Evolutionary conservation across 2,888 invertebrate species (phyloP), one percentile per base, ranked within the genome.

Genomic region (Panopea generosa): DNA sequence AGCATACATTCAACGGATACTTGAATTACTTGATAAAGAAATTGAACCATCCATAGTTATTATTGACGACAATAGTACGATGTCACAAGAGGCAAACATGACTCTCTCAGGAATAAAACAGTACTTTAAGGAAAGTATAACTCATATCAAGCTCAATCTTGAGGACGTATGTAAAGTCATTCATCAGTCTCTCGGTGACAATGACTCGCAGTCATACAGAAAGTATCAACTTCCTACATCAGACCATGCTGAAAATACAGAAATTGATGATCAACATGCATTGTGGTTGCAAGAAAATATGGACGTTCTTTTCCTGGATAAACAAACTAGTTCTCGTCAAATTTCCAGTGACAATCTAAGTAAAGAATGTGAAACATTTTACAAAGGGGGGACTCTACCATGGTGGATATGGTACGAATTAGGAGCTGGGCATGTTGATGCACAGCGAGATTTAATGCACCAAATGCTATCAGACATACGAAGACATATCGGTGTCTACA

Each of bases 311-410:
- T 84, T 73, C 43, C 24, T 67, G 22, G 60, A 70, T 16, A 76
- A 71, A 38, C 69, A 76, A 20, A 75, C 66, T 52, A 57, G 43
- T 9, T 38, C 61, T 45, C 27, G 27, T n/a, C 50, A 59, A 22
- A 63, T 26, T 29, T 65, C 70, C 4, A 43, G 50, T 7, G 70
- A 65, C 40, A 69, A 67, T 14, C 62, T 84, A 0, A 43, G 74
- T 14, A 53, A 71, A 40, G 81, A 83, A 52, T 59, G 49, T 11
- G 77, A 79, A 14, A 73, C 69, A n/a, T 84, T 83, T 38, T 82
- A 68, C 50, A 68, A 73, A n/a, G 84, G 84, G 2, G 84, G 81
- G 4, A 77, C 83, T 6, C 38, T 84, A 9, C 75, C 74, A 20
- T 84, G 84, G 84, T 56, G 26, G 40, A 57, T 75, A 0, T 68